Conservation (phyloP, 2,113 vertebrate species). For the Megaceryle torquata region DNA sequence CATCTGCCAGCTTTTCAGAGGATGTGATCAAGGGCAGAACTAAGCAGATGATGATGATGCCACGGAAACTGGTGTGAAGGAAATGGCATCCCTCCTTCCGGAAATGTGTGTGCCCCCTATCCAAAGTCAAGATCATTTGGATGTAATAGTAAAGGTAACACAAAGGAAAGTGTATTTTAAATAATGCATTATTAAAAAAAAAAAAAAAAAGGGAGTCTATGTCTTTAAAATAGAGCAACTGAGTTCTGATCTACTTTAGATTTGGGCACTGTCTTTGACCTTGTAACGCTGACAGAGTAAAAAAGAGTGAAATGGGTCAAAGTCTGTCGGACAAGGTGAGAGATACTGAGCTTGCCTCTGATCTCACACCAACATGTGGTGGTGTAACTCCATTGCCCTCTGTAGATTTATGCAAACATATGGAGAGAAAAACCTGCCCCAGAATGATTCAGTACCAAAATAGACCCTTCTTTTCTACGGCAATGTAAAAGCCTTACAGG, state of each 20-base stretch:
- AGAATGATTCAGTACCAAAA: conserved; percentile 39
- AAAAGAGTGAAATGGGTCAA: conserved; percentile 52
- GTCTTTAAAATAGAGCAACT: conserved; percentile 37
- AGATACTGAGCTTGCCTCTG: conserved; percentile 44
- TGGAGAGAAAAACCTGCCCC: conserved; percentile 45
- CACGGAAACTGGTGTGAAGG: conserved; percentile 26
- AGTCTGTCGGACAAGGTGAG: conserved; percentile 60
- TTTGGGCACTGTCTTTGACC: conserved; percentile 34
- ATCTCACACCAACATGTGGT: conserved; percentile 34
- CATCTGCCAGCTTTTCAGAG: conserved; percentile 64
- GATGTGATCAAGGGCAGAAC: conserved; percentile 60
- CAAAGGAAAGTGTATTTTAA: conserved; percentile 11
- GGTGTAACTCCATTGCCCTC: conserved; percentile 61
- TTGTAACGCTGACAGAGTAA: conserved; percentile 29
- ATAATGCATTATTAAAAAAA: background rate
- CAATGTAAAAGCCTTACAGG: conserved; percentile 18
- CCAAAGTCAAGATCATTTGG: conserved; percentile 16
- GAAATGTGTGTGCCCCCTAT: background rate
- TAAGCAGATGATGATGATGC: background rate
- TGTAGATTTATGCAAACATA: conserved; percentile 64
- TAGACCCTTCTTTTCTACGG: conserved; percentile 2
- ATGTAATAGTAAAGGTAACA: background rate
- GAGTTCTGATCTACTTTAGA: conserved; percentile 11
- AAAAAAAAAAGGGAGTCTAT: background rate
- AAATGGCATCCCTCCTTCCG: conserved; percentile 1